phyloP scores from a whole-genome alignment of 2,113 vertebrate species.

The Ariopsis seemanni region DNA sequence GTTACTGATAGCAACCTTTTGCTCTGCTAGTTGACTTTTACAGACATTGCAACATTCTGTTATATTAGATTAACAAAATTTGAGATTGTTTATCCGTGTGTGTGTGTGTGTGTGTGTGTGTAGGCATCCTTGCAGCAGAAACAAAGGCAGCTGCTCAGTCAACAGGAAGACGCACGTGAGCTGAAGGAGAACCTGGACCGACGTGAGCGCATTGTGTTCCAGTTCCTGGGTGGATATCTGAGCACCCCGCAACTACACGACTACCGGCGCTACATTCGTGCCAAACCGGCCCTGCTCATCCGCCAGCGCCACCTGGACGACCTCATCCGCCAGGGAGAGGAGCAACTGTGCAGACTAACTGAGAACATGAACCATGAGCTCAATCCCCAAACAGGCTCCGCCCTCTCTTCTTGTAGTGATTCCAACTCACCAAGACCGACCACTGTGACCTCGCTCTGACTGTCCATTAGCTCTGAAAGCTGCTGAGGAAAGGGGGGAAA shows the following conservation, averaged over 20 bases:
- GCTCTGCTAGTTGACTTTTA: background rate
- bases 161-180: conserved; percentile 91
- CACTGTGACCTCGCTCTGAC: conserved; percentile 60
- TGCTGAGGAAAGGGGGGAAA: conserved; percentile 5
- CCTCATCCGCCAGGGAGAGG: conserved; percentile 85
- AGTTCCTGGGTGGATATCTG: conserved; percentile 83
- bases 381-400: conserved; percentile 47
- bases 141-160: conserved; percentile 81
- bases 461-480: conserved; percentile 28
- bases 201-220: conserved; percentile 81
- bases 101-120: conserved; percentile 3
- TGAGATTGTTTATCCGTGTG: background rate
- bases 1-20: background rate
- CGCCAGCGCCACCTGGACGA: conserved; percentile 90
- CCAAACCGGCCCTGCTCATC: conserved; percentile 88
- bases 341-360: conserved; percentile 81
- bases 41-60: background rate
- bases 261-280: conserved; percentile 84
- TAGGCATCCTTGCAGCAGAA: conserved; percentile 87
- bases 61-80: background rate
- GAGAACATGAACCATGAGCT: conserved; percentile 63
- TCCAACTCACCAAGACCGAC: conserved; percentile 55
- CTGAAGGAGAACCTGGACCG: conserved; percentile 97
- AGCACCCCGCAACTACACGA: conserved; percentile 79
- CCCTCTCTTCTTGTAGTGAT: conserved; percentile 29